Percentiles rank a stretch among this genome's conserved stretches.
These are phyloP conservation scores for Notoglanidium macrostoma DNA, from an alignment of 2,797 vertebrate species.

Conservation along the genomic window DNA sequence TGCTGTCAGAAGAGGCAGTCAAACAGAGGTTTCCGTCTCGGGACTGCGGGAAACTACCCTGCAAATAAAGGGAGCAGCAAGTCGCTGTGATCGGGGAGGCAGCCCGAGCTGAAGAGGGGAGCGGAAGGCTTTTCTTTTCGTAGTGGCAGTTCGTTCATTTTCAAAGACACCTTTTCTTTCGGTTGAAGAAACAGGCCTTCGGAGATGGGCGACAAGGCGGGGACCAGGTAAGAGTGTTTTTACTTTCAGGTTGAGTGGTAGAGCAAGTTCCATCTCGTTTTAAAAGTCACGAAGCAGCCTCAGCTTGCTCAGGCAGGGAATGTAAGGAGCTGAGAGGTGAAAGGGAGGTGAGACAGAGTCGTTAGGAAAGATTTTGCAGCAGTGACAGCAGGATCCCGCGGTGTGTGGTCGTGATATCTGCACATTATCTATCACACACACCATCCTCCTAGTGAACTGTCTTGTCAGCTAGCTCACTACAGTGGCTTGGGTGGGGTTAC, in stretches of 20 bases:
- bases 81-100: slow-evolving; percentile 24
- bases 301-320: not conserved
- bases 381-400: not conserved
- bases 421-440: not conserved
- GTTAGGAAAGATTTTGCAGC: not conserved
- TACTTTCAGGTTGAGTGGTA: slow-evolving; percentile 32
- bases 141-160: slow-evolving; percentile 37
- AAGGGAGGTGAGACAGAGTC: not conserved
- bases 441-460: slow-evolving; percentile 8
- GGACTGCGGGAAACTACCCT: slow-evolving; percentile 61
- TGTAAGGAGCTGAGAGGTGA: not conserved
- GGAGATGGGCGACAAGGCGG: slow-evolving; percentile 68
- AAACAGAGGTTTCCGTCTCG: slow-evolving; percentile 60
- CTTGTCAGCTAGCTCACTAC: slow-evolving; percentile 2
- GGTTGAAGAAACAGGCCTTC: slow-evolving; percentile 51
- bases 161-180: slow-evolving; percentile 28
- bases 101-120: slow-evolving; percentile 41
- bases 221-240: slow-evolving; percentile 62
- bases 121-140: slow-evolving; percentile 33
- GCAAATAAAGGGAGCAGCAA: slow-evolving; percentile 34
- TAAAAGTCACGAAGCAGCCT: slow-evolving; percentile 44
- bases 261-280: slow-evolving; percentile 26
- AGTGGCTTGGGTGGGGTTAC: slow-evolving; percentile 56
- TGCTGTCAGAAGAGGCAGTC: slow-evolving; percentile 59
- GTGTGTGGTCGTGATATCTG: slow-evolving; percentile 17